These are phyloP conservation scores for Onychostoma macrolepis DNA, from an alignment of 2,113 vertebrate species.

Conservation along the genomic window DNA sequence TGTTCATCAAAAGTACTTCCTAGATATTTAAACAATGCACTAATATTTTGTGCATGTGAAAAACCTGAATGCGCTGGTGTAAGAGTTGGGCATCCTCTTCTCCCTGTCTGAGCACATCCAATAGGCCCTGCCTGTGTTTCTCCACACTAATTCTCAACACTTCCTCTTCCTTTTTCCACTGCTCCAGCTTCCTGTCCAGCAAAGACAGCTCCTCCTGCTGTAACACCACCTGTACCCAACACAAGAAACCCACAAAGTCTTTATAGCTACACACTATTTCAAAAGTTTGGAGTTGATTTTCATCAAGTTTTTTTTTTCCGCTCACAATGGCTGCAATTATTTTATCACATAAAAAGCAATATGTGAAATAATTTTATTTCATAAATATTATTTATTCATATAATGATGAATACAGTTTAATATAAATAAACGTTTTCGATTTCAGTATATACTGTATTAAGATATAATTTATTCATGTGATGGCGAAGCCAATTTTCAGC, in stretches of 20 bases:
- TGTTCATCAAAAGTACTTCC: neutral
- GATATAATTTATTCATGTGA: neutral
- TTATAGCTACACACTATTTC: neutral
- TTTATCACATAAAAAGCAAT: no score
- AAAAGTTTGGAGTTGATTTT: neutral
- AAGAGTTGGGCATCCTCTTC: conserved; percentile 72
- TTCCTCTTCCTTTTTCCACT: conserved; percentile 74
- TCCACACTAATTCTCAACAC: conserved; percentile 74
- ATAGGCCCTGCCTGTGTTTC: conserved; percentile 74
- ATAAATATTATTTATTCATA: no score
- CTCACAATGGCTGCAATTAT: no score
- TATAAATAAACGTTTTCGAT: neutral
- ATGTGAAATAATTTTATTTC: no score
- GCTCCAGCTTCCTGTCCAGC: conserved; percentile 72
- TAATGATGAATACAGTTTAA: no score
- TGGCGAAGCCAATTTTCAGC: neutral
- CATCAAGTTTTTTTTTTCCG: no score
- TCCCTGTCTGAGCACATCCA: conserved; percentile 74
- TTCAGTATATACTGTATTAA: neutral
- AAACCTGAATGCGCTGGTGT: conserved; percentile 43
- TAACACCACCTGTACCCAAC: conserved; percentile 65
- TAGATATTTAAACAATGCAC: neutral
- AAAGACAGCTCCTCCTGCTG: conserved; percentile 74
- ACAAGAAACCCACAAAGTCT: neutral
- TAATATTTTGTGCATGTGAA: neutral